Percentiles rank a stretch among this genome's conserved stretches.
Evolutionary conservation across 2,888 invertebrate species (phyloP).

Genomic region (Formica aserva): DNA sequence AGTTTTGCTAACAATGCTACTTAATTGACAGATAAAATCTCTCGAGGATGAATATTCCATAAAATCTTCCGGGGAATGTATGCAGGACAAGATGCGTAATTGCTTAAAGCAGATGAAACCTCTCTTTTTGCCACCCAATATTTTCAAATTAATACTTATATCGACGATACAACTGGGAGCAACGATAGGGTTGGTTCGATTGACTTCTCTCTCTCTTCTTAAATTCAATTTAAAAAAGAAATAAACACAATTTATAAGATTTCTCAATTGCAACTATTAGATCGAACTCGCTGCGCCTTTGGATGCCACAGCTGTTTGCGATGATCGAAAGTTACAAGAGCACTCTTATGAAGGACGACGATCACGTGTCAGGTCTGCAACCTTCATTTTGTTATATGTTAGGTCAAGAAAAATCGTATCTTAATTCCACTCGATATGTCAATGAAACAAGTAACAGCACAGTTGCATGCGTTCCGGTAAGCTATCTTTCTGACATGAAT

Average conservation of each 20-base stretch:
- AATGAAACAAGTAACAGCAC: slow-evolving; percentile 38
- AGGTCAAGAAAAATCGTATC: slow-evolving; percentile 58
- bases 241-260: not conserved
- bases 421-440: slow-evolving; percentile 35
- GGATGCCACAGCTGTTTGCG: slow-evolving; percentile 95
- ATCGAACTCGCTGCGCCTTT: slow-evolving; percentile 93
- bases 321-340: slow-evolving; percentile 87
- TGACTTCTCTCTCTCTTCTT: slow-evolving; percentile 2
- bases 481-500: not conserved
- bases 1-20: not conserved
- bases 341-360: slow-evolving; percentile 73
- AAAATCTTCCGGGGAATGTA: slow-evolving; percentile 75
- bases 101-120: slow-evolving; percentile 90
- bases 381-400: slow-evolving; percentile 80
- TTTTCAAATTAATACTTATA: slow-evolving; percentile 88
- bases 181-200: slow-evolving; percentile 88
- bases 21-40: slow-evolving; percentile 84
- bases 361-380: slow-evolving; percentile 55
- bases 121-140: slow-evolving; percentile 89
- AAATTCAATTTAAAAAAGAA: slow-evolving; percentile 21
- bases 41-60: slow-evolving; percentile 84
- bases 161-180: slow-evolving; percentile 89
- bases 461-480: slow-evolving; percentile 62
- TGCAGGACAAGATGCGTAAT: slow-evolving; percentile 87
- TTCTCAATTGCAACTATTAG: slow-evolving; percentile 84